Conservation (phyloP, 53 echinoderm and acorn worm genomes). For the Apostichopus leukothele region DNA sequence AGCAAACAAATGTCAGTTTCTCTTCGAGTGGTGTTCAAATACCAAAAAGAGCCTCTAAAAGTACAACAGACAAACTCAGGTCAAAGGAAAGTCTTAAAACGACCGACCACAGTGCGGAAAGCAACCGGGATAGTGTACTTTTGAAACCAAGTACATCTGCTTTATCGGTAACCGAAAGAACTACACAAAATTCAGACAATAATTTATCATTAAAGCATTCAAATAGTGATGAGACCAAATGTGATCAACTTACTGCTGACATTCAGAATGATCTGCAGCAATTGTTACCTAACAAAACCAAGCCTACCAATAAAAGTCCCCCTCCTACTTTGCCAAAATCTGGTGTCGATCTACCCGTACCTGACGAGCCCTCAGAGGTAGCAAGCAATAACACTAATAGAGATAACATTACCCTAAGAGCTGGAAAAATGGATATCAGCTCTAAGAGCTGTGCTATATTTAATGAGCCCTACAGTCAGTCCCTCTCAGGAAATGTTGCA, state of each 20-base stretch:
- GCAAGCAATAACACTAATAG: neutral
- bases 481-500: conserved; percentile 1
- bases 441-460: neutral
- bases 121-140: neutral
- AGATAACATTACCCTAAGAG: neutral
- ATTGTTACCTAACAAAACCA: neutral
- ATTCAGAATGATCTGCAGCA: neutral
- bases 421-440: neutral
- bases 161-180: neutral
- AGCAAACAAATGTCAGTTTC: neutral
- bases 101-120: neutral
- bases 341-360: neutral
- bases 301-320: neutral
- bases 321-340: neutral
- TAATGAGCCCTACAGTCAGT: neutral
- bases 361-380: neutral
- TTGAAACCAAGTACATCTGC: neutral
- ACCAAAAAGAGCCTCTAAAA: neutral
- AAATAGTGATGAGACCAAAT: neutral
- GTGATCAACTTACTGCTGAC: neutral
- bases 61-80: neutral
- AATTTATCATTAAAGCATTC: conserved; percentile 11
- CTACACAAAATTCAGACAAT: conserved; percentile 24
- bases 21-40: neutral
- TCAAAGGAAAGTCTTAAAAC: neutral